A percentile compares a stretch with the other conserved stretches of the same genome.
These are phyloP conservation scores for Mystacides longicornis DNA, from an alignment of 2,888 invertebrate species.

Conservation along the genomic window DNA sequence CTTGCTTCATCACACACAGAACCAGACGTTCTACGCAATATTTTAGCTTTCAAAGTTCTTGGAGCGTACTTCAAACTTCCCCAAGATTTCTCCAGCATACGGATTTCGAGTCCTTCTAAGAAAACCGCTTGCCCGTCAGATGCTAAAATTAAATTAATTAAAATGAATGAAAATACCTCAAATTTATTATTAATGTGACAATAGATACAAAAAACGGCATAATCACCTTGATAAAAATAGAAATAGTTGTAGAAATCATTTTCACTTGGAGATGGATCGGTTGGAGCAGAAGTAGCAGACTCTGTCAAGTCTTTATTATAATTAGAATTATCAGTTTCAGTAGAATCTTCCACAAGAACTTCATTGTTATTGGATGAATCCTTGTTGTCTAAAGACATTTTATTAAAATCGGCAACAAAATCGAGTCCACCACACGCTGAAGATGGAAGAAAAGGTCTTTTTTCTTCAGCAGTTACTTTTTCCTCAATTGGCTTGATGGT, in stretches of 20 bases:
- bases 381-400: not conserved
- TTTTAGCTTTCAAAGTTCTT: slow-evolving; percentile 59
- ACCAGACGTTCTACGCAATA: slow-evolving; percentile 81
- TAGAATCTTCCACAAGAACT: too few species aligned
- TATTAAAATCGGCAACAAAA: not conserved
- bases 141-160: slow-evolving; percentile 43
- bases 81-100: slow-evolving; percentile 81
- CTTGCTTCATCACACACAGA: slow-evolving; percentile 58
- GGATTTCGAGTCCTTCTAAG: slow-evolving; percentile 82
- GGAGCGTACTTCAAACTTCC: slow-evolving; percentile 77
- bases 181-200: not conserved
- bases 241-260: slow-evolving; percentile 48
- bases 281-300: not conserved
- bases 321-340: too few species aligned
- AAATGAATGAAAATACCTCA: not conserved
- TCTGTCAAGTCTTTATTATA: too few species aligned
- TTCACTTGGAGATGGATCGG: not conserved
- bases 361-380: not conserved
- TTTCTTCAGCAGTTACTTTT: not conserved
- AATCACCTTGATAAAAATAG: slow-evolving; percentile 76
- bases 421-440: not conserved
- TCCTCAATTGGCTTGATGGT: not conserved
- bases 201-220: not conserved
- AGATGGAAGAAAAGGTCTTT: not conserved
- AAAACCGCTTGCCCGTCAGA: slow-evolving; percentile 89